phyloP scores from a whole-genome alignment of 2,888 invertebrate species.

The Ichneumoninae sp. region DNA sequence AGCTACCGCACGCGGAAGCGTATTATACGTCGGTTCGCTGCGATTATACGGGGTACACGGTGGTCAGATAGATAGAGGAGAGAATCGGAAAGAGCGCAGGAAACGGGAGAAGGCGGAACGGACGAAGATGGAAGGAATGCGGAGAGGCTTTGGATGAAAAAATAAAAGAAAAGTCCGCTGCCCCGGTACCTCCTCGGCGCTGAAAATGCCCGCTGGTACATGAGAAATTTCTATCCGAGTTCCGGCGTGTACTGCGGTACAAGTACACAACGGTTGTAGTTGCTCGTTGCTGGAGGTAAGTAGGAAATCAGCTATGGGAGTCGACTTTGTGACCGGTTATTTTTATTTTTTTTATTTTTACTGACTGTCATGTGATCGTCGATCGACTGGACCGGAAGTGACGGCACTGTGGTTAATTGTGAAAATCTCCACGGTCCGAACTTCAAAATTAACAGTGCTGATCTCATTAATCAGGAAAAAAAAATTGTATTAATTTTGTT shows the following conservation, averaged over 20 bases:
- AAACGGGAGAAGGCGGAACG: slow-evolving; percentile 32
- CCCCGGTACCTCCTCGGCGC: slow-evolving; percentile 67
- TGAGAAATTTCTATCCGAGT: slow-evolving; percentile 17
- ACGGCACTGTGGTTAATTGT: no score
- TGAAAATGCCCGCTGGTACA: slow-evolving; percentile 71
- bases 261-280: slow-evolving; percentile 4
- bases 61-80: slow-evolving; percentile 17
- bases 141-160: slow-evolving; percentile 13
- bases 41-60: slow-evolving; percentile 46
- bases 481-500: no score
- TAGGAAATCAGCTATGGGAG: background rate
- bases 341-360: no score
- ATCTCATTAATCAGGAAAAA: no score
- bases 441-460: no score
- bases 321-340: background rate
- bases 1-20: slow-evolving; percentile 78
- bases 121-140: background rate
- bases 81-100: slow-evolving; percentile 37
- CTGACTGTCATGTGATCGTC: no score
- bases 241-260: slow-evolving; percentile 18
- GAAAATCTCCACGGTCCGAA: no score
- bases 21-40: slow-evolving; percentile 68
- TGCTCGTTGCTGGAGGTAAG: background rate
- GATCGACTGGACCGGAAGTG: no score
- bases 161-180: slow-evolving; percentile 12